Evolutionary conservation across 37 sponge, comb jelly and placozoan genomes (phyloP), one percentile per base, ranked within the genome.

Genomic region (Amphimedon queenslandica): DNA sequence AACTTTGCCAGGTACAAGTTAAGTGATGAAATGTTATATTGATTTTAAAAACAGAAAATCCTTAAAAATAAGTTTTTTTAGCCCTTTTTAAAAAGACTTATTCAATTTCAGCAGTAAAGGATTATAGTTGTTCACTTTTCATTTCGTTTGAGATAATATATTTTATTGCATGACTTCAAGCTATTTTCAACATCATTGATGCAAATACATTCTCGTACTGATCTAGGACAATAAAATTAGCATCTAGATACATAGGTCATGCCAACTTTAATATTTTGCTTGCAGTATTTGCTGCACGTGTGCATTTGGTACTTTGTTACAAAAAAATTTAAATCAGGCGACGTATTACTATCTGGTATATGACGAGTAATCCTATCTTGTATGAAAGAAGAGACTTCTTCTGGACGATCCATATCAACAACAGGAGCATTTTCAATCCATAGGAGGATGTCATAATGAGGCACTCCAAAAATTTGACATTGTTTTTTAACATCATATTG

Each of bases 281-380:
- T 76, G 85, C 78, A 77, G 43, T 60, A 77, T 23, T 8, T 13
- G 13, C 51, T 47, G 51, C 51, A 47, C 51, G 8, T 47, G 51
- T 47, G 51, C 51, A 47, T 42, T 64, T 79, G 76, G 40, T 69
- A 80, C 77, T 32, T 74, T 4, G 87, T 79, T 36, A 87, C 82
- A 40, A 87, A 57, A 16, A 18, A 5, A 60, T 87, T 65, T 68
- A 87, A 55, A 25, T 80, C 81, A 41, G 87, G 87, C 64, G 65
- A 65, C 24, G 20, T 27, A 27, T 68, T 36, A 34, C 47, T 38
- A 11, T 87, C 79, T 34, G 87, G 87, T 18, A 87, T 75, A 24
- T 68, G 72, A 41, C 87, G 76, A 34, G 87, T 71, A 51, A 87
- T 80, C 51, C 87, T 74, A 24, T 80, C 66, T 31, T 79, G 63